Percentiles rank a stretch among this genome's conserved stretches.
Evolutionary conservation across 2,888 invertebrate species (phyloP).

Genomic region (Smittia sp.): DNA sequence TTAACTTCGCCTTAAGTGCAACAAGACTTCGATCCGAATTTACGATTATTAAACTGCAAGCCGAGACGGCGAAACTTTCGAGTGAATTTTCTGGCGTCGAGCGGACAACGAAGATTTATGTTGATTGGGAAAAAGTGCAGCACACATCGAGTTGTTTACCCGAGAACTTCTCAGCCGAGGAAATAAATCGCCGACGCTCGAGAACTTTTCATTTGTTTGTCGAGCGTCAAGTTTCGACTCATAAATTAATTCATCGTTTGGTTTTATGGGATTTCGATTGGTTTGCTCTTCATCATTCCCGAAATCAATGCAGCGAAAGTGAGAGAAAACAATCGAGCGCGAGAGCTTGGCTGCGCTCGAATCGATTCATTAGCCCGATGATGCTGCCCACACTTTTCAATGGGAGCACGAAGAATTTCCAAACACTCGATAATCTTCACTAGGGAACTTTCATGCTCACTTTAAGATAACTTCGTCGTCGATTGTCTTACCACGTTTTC

Average conservation of each 20-base stretch:
- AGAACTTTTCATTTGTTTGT: too few relatives aligned
- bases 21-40: not conserved
- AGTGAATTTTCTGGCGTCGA: not conserved
- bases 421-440: too few relatives aligned
- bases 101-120: not conserved
- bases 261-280: not conserved
- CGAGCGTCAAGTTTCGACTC: not conserved
- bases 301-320: not conserved
- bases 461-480: too few relatives aligned
- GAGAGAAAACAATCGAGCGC: not conserved
- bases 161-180: too few relatives aligned
- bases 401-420: too few relatives aligned
- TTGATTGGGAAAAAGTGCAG: not conserved
- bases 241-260: not conserved
- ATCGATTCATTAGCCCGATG: too few relatives aligned
- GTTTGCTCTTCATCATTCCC: not conserved
- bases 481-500: too few relatives aligned
- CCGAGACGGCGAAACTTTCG: not conserved
- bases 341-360: too few relatives aligned
- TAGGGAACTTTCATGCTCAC: too few relatives aligned
- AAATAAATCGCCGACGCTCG: too few relatives aligned
- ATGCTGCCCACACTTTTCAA: too few relatives aligned
- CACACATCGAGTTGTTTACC: too few relatives aligned
- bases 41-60: not conserved
- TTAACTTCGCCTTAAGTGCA: not conserved